Percentiles rank a stretch among this genome's conserved stretches.
Conservation (phyloP, 2,888 invertebrate species). For the Lathronympha strigana region DNA sequence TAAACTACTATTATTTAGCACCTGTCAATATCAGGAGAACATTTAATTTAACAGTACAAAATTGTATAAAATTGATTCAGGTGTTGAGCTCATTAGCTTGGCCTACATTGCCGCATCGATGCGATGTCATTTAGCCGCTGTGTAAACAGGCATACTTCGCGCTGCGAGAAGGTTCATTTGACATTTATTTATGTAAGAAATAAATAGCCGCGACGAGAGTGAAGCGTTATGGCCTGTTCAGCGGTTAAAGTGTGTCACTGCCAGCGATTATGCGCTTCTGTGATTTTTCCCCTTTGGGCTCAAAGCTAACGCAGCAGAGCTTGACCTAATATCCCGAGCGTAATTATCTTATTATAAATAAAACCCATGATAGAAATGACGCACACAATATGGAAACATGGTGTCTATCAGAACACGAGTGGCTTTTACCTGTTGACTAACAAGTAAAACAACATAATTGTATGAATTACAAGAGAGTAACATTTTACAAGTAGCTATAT, state of each 20-base stretch:
- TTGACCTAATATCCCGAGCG: conserved; percentile 51
- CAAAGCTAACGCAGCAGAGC: conserved; percentile 53
- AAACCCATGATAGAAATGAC: background rate
- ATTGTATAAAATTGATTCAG: conserved; percentile 37
- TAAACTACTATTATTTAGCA: no score
- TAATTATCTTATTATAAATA: conserved; percentile 17
- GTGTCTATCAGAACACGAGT: background rate
- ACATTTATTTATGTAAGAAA: conserved; percentile 66
- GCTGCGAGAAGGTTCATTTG: conserved; percentile 55
- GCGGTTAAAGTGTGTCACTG: conserved; percentile 72
- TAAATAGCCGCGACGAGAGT: conserved; percentile 61
- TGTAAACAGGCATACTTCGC: conserved; percentile 44
- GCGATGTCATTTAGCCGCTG: conserved; percentile 45
- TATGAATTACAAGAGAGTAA: no score
- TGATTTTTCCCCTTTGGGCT: conserved; percentile 64
- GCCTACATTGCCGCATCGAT: conserved; percentile 50
- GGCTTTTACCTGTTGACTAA: background rate
- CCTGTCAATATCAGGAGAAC: no score
- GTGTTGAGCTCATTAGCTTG: conserved; percentile 47
- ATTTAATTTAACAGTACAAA: no score
- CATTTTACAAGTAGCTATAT: no score
- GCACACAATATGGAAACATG: background rate
- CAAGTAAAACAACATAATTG: background rate
- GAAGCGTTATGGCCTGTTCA: conserved; percentile 66
- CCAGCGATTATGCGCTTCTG: conserved; percentile 68